phyloP scores from a whole-genome alignment of 2,888 invertebrate genomes.

The Ectemnius cavifrons region DNA sequence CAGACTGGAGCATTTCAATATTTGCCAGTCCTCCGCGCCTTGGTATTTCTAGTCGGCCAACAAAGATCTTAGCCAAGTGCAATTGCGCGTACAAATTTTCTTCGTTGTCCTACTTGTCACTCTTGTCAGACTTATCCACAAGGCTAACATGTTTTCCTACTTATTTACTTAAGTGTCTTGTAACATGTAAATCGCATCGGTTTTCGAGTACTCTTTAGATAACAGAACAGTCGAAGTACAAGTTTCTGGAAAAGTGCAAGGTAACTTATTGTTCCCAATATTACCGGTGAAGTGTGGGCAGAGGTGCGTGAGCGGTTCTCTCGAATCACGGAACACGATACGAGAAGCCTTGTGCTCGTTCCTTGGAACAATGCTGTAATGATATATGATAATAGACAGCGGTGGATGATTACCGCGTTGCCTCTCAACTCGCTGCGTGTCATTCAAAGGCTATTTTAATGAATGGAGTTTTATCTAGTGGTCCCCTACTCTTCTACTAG shows the following conservation, averaged over 20 bases:
- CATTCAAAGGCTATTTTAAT: slow-evolving; percentile 39
- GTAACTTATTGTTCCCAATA: no score
- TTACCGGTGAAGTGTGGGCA: no score
- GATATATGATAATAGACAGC: slow-evolving; percentile 54
- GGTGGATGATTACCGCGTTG: slow-evolving; percentile 49
- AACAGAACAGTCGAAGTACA: no score
- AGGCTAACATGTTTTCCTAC: no score
- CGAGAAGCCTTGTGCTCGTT: slow-evolving; percentile 63
- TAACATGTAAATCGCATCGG: no score
- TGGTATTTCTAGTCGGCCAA: background rate
- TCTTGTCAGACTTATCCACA: no score
- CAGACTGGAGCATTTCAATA: background rate
- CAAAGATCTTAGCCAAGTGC: background rate
- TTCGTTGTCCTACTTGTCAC: no score
- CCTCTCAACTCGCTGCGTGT: slow-evolving; percentile 49
- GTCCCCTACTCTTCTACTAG: background rate
- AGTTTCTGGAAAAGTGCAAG: no score
- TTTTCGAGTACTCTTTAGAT: no score
- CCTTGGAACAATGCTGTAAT: slow-evolving; percentile 55
- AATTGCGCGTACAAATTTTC: background rate
- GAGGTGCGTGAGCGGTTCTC: no score
- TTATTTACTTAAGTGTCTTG: no score
- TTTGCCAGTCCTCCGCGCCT: background rate
- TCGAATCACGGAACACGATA: slow-evolving; percentile 30
- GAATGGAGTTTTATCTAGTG: slow-evolving; percentile 34